Base-by-base conservation (phyloP, 2,888 invertebrate genomes). In the Papilio elwesi region DNA sequence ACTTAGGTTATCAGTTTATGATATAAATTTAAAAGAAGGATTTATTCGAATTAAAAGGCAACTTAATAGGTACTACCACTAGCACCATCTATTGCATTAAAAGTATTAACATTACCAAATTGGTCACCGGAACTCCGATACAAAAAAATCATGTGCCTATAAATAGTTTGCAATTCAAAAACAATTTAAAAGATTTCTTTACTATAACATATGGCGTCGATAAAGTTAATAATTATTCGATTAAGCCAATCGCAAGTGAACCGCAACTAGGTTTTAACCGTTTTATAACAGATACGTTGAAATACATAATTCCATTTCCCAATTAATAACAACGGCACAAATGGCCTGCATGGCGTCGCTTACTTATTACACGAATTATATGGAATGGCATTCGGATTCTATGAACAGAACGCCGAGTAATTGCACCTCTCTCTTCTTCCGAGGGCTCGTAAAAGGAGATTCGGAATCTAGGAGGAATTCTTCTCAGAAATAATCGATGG, bases 331-430 rank as follows among this genome's bases (percentile, higher is more conserved):
- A 66, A 57, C 63, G 47, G 36, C 36, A 48, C 38, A 55, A 72
- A 72, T 63, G 52, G 49, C 16, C 52, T 38, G 48, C 48, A n/a
- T 49, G 12, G 10, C 16, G 38, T 26, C 66, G 71, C 52, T 72
- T 68, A 55, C 55, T 72, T 68, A 72, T 72, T 72, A 72, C 64
- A 68, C 13, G 72, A 48, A 64, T 68, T 68, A 72, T 57, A 72
- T 43, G 68, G 72, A 64, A 64, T 68, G 68, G 68, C 55, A 72
- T 68, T 64, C 49, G 13, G 64, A 64, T 48, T 64, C 68, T 55
- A 53, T 68, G 52, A 36, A 62, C 15, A 55, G 48, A 57, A 65
- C 55, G 63, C 55, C 53, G 51, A 43, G 16, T 71, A 71, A 71
- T 71, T 71, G 62, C 65, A 63, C 63, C 70, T 64, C 70, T n/a